phyloP scores from a whole-genome alignment of 37 sponge, comb jelly and placozoan species.

The Mnemiopsis leidyi region DNA sequence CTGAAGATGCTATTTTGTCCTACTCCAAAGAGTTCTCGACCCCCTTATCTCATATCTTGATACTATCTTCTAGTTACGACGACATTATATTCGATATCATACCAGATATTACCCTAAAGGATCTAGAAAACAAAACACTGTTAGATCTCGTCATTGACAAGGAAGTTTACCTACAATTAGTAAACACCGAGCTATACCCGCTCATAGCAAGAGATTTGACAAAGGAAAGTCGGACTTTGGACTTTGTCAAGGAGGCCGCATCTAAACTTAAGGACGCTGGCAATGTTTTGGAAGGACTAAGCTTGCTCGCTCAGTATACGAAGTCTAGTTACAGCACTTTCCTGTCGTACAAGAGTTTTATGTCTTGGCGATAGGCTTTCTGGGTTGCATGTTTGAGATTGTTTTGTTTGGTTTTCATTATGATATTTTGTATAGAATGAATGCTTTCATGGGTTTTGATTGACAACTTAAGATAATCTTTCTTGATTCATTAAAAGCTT shows the following conservation, averaged over 20 bases:
- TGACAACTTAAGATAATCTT: too few relatives aligned
- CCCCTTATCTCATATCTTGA: background rate
- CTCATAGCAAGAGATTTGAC: background rate
- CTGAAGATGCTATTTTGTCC: background rate
- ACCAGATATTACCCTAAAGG: background rate
- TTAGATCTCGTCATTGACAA: background rate
- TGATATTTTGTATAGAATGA: background rate
- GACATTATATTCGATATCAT: background rate
- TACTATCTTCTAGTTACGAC: background rate
- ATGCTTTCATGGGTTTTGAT: background rate
- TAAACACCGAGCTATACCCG: background rate
- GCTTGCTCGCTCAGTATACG: background rate
- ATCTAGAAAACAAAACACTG: background rate
- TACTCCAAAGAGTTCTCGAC: background rate
- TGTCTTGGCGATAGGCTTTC: background rate
- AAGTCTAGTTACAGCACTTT: background rate
- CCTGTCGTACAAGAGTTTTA: background rate
- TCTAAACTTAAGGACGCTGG: slow-evolving; percentile 1
- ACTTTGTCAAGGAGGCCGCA: background rate
- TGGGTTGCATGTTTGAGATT: background rate
- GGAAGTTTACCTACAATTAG: background rate
- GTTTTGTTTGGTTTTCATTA: background rate
- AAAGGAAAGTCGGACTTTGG: background rate
- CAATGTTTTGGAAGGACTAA: background rate
- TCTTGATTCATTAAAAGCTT: too few relatives aligned